Base-by-base conservation (phyloP, 2,888 invertebrate genomes). In the Lepidonotus clava region DNA sequence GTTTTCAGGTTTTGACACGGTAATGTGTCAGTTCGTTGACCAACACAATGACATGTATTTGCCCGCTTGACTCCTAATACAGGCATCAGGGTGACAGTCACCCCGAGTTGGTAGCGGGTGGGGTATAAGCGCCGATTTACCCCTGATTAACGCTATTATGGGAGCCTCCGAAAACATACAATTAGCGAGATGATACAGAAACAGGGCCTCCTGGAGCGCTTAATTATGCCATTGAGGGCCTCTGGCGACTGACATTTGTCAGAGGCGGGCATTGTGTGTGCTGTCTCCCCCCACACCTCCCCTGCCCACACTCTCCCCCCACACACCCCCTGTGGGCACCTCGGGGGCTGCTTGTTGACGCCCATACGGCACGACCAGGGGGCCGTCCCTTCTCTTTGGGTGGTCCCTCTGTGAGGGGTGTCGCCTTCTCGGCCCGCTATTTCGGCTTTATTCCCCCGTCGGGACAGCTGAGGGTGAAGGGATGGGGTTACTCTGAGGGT, bases 361-460 rank as follows among this genome's bases (percentile, higher is more conserved):
- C 76, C 40, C 76, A 1, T 38, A 28, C 46, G 46, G n/a, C 28
- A 80, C 46, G 46, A 80, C 28, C 24, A 18, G 21, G 46, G 2
- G n/a, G 46, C 80, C 80, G 46, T 80, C 46, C 46, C 28, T 34
- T 18, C 41, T 28, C 28, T 28, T 14, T 41, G 80, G 41, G 80
- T 80, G 80, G 80, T 80, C 80, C 51, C 51, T 28, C n/a, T 46
- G 80, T 46, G 80, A 80, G 80, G 46, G 21, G 51, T 40, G 21
- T 41, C 76, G 18, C 4, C 38, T 76, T 76, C 76, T 11, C 14
- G 67, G 21, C 76, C 28, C n/a, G 6, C 71, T 56, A 56, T 56
- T 56, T 56, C 56, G 56, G 56, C n/a, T 5, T 11, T 24, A n/a
- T 56, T n/a, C 34, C 36, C 14, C 14, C 71, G 36, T 14, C 14